Evolutionary conservation across 2,113 vertebrate species (phyloP).

Genomic region (Eclectus roratus): DNA sequence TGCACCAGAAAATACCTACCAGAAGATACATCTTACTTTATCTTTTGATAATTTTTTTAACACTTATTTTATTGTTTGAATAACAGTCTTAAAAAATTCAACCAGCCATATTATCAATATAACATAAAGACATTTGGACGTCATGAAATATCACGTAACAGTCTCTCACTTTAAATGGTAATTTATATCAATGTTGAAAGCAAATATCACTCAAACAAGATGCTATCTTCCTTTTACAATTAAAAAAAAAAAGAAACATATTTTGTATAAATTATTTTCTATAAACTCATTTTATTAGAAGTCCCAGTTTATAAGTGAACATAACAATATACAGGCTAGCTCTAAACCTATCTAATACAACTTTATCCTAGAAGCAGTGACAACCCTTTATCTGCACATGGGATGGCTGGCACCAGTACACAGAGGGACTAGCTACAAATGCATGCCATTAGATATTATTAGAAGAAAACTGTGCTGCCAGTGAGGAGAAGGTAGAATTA

Average conservation of each 20-base stretch:
- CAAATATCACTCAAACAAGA: not conserved
- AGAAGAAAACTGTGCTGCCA: slow-evolving; percentile 16
- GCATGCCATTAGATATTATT: not conserved
- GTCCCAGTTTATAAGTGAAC: not conserved
- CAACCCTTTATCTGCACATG: not conserved
- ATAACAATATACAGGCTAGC: not conserved
- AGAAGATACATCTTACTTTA: not conserved
- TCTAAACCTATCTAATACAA: not conserved
- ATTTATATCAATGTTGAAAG: not conserved
- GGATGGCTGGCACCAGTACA: not conserved
- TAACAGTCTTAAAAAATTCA: not conserved
- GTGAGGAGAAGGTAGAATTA: not conserved
- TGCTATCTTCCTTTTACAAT: not conserved
- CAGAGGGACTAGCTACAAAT: not conserved
- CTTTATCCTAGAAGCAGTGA: slow-evolving; percentile 5
- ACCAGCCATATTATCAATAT: not conserved
- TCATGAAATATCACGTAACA: not conserved
- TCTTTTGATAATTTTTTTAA: not conserved
- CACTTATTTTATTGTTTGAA: not conserved
- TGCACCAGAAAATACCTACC: not conserved
- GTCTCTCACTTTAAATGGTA: not conserved
- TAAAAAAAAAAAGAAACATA: not conserved
- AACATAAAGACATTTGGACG: not conserved
- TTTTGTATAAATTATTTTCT: not conserved
- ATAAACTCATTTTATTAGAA: not conserved